Base-by-base conservation (phyloP, 2,113 vertebrate species). In the Cephalopholis sonnerati region DNA sequence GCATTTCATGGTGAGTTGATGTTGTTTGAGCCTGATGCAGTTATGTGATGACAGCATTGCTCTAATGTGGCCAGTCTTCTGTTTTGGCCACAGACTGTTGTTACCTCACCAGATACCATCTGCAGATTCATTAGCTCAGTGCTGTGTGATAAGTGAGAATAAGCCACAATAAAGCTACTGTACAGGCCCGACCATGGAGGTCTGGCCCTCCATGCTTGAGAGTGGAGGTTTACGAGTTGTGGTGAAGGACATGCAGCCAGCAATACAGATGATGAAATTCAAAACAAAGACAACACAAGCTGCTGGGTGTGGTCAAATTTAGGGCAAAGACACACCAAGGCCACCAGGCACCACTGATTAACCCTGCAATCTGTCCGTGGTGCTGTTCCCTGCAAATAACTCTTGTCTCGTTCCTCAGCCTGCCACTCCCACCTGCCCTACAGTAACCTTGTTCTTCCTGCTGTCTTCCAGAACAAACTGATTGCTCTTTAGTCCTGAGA, bases 1-100 rank as follows among this genome's bases (percentile, higher is more conserved):
- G 13, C 58, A 58, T 86, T 85, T 73, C 9, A 71, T 59, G 58
- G 54, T 36, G 53, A 61, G 69, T 48, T 63, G 59, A 68, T 74
- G 63, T 55, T 64, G 46, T 77, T 57, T 79, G 24, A 77, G 44
- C 25, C 65, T 68, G 65, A 66, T 51, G 57, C 67, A 22, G 39
- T 63, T 64, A 44, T 55, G 72, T 2, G 8, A 53, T 83, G 63
- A 66, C 17, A 32, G 24, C 29, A 5, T 46, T 50, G 17, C 27
- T 48, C 29, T 29, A 55, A 55, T 10, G 48, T 63, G 22, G 32
- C 39, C 50, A 16, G 36, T 69, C 17, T 64, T 18, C 36, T 29
- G 1, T 74, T 64, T 50, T 74, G 7, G 12, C 24, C n/a, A 25
- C 15, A 15, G 65, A 27, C 29, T 66, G 36, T 54, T 58, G n/a